Conservation (phyloP, 2,113 vertebrate species). For the Corythaixoides concolor region DNA sequence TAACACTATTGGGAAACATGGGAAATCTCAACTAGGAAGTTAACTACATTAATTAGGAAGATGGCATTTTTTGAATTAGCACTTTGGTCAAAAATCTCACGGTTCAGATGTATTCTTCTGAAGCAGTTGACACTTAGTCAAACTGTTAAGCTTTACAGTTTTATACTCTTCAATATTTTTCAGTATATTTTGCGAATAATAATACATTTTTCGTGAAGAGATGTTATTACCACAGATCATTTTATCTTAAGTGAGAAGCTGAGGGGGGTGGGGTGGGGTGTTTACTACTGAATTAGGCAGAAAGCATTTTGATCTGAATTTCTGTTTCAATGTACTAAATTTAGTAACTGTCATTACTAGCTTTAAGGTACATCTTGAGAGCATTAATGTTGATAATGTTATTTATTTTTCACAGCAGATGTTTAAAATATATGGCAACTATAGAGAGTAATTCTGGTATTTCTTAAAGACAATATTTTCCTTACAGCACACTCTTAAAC, state of each 20-base stretch:
- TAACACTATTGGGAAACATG: not conserved
- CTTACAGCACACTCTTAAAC: not conserved
- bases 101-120: not conserved
- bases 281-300: not conserved
- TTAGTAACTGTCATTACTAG: not conserved
- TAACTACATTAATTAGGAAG: not conserved
- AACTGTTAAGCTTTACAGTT: not conserved
- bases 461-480: not conserved
- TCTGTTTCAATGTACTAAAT: not conserved
- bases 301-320: not conserved
- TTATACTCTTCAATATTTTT: not conserved
- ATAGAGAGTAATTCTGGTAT: not conserved
- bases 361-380: not conserved
- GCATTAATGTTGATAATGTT: not conserved
- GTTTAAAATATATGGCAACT: not conserved
- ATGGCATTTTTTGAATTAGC: not conserved
- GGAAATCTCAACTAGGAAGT: not conserved
- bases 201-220: not conserved
- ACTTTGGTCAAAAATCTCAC: not conserved
- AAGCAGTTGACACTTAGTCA: not conserved
- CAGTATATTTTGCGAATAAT: not conserved
- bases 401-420: not conserved
- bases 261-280: not conserved
- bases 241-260: not conserved
- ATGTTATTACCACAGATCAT: not conserved